phyloP scores from a whole-genome alignment of 2,797 vertebrate species.

The Orientallactaga sibirica region DNA sequence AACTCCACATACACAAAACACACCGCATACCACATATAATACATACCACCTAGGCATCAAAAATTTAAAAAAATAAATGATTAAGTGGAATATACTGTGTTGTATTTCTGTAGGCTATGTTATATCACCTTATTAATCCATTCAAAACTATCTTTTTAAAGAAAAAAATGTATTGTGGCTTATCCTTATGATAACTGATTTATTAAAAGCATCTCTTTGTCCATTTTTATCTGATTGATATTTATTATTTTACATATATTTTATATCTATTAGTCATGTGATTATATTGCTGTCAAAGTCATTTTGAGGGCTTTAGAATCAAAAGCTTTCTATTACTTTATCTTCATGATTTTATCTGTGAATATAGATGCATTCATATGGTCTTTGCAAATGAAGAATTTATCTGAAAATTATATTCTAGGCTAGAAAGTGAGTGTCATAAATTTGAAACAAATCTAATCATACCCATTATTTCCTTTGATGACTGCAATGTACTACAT shows the following conservation, averaged over 20 bases:
- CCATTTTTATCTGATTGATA: not conserved
- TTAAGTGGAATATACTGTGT: not conserved
- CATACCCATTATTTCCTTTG: not conserved
- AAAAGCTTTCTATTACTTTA: not conserved
- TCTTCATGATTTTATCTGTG: not conserved
- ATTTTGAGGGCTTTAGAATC: not conserved
- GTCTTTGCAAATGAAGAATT: not conserved
- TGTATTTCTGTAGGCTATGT: not conserved
- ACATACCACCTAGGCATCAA: no score
- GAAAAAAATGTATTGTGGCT: not conserved
- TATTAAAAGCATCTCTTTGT: not conserved
- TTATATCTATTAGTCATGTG: not conserved
- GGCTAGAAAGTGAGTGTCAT: not conserved
- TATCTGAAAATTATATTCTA: not conserved
- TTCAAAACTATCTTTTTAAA: not conserved
- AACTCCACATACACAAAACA: no score
- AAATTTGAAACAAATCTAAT: slow-evolving; percentile 2
- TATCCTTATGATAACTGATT: not conserved
- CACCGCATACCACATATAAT: no score
- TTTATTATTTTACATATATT: not conserved
- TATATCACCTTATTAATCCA: not conserved
- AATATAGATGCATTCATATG: not conserved
- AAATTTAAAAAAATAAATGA: not conserved
- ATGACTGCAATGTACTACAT: not conserved
- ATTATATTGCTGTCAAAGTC: not conserved